Base-by-base conservation (phyloP, 2,888 invertebrate species). In the Pasiphila rectangulata region DNA sequence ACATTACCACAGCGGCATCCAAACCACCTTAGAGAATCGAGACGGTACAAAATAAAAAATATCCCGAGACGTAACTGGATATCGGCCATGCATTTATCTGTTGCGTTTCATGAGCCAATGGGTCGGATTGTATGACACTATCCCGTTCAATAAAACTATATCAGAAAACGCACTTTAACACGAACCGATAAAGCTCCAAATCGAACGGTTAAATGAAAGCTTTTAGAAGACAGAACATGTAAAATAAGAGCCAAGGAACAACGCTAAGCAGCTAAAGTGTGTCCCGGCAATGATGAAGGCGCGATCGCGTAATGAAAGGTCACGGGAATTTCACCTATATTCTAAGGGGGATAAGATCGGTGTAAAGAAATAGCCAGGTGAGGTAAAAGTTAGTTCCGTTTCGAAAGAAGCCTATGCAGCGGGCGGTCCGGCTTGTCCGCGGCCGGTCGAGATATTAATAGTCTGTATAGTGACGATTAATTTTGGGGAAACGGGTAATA, bases 71-170 rank as follows among this genome's bases (percentile, higher is more conserved):
- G 85, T 75, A 83, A 87, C 79, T 67, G 69, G 79, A 87, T 85
- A 85, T 77, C 69, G 70, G 63, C 67, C 72, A 78, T 73, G 79
- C 81, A 80, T 82, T 80, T 81, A 82, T 83, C 81, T 78, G 80
- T 77, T 78, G 74, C 79, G 75, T 81, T 81, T 83, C 75, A 80
- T 79, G 73, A 78, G 59, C 80, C 77, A 79, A 68, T 72, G 76
- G 62, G 56, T 72, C 72, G 81, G 78, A 81, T 85, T 75, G 74
- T 74, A 78, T 86, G 79, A 81, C 84, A 81, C 70, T 75, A 74
- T 74, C 74, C 72, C 69, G 70, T 64, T 54, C 51, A 56, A 41
- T 7, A 16, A 49, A 25, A 21, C 13, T n/a, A 7, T 53, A 56
- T 37, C 9, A 30, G 30, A 76, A 67, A 66, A 54, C 25, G 39